These are phyloP conservation scores for Gymnorhina tibicen DNA, from an alignment of 2,113 vertebrate species.

Conservation along the genomic window DNA sequence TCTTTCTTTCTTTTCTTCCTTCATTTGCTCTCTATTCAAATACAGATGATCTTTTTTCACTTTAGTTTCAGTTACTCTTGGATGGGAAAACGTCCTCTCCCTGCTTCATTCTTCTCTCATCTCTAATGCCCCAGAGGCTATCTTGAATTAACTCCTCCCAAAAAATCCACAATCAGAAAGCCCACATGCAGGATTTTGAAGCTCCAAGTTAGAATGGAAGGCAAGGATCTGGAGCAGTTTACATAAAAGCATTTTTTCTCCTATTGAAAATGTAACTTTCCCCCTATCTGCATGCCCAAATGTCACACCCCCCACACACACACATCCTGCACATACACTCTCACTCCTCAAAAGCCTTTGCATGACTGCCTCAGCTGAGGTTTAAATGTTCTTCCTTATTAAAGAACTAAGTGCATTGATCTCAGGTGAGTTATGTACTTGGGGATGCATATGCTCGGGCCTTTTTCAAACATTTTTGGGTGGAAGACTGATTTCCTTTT, in stretches of 20 bases:
- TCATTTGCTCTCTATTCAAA: background rate
- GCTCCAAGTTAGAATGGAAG: background rate
- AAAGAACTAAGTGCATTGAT: background rate
- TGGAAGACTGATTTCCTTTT: background rate
- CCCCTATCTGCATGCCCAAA: background rate
- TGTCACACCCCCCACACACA: fast-evolving
- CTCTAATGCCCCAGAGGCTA: background rate
- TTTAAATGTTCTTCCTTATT: background rate
- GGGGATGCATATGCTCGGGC: background rate
- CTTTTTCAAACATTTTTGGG: background rate
- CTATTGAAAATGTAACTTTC: background rate
- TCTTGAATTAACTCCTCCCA: background rate
- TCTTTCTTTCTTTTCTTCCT: too few relatives aligned
- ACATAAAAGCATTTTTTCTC: background rate
- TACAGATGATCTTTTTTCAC: background rate
- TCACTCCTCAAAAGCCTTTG: background rate
- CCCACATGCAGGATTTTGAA: background rate
- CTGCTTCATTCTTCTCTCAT: background rate
- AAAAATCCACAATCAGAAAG: background rate
- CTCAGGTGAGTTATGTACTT: background rate
- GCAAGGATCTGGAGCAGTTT: background rate
- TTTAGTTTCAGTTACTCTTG: background rate
- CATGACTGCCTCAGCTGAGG: background rate
- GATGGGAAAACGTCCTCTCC: background rate
- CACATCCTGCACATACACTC: background rate